Evolutionary conservation across 2,797 vertebrate genomes (phyloP), one percentile per base, ranked within the genome.

Genomic region (Helarctos malayanus): DNA sequence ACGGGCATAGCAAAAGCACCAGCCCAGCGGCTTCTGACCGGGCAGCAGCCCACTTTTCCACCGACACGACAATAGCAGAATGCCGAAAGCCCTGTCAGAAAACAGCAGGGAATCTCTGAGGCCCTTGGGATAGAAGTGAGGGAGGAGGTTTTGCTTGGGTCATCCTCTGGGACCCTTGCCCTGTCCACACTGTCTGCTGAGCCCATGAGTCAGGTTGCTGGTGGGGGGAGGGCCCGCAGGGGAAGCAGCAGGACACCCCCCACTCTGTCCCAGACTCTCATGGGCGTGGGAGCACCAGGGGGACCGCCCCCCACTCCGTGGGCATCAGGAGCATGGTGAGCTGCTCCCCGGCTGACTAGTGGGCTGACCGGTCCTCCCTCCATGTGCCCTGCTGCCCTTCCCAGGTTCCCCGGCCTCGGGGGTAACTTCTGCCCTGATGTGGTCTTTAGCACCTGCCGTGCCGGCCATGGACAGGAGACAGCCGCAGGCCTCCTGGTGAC

Each of bases 261-360:
- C 16, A 21, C 41, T 54, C 9, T 18, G 61, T 19, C 61, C 69
- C 38, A 7, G 47, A 25, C n/a, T 59, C 71, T 18, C 19, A 1
- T 6, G 52, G 56, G 56, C 25, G 0, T 0, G 7, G 18, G 5
- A 29, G 49, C 4, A 10, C 35, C 15, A 18, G 68, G 7, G 54
- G 71, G 35, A 32, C 61, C 1, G 0, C 9, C 1, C 5, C 5
- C 5, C 2, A 1, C 81, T 32, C 45, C 2, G 4, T 14, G 27
- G 57, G 57, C 38, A 1, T 45, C 3, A 21, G 81, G 49, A 65
- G 45, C 47, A 49, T 1, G 32, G 95, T 5, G 35, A 32, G 32
- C 73, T 18, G 2, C 19, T 32, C 47, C 25, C 6, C 5, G 19
- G 75, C 11, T 59, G 49, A 73, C 29, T 69, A 10, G 54, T 1